Base-by-base conservation (phyloP, 2,888 invertebrate genomes). In the Aphodius sticticus region DNA sequence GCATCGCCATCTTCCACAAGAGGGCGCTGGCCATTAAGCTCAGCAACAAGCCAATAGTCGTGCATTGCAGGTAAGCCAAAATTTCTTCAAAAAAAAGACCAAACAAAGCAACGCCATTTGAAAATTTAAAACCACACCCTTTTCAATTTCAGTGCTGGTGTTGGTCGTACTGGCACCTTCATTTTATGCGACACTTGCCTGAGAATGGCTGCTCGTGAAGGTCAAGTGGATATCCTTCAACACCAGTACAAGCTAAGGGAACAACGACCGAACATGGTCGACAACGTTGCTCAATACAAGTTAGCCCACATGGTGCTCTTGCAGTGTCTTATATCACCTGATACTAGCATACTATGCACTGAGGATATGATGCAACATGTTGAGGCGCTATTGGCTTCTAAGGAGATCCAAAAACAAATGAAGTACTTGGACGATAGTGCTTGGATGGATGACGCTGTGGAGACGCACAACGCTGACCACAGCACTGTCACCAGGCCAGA, bases 131-230 rank as follows among this genome's bases (percentile, higher is more conserved):
- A 74, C 26, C 35, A 36, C 4, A 35, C n/a, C 16, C 16, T 4
- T 14, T 16, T 15, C 0, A 6, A 37, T 83, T 91, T 90, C 85
- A 92, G 92, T 86, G 92, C 92, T 79, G 93, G 93, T 4, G 92
- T 92, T 16, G 93, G 93, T 1, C 88, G 92, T 82, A 93, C 93
- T 6, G 93, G 93, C 7, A 92, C 92, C 0, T 89, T 93, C 36
- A 90, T 93, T 77, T 88, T 92, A 15, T 90, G 91, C 81, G 92
- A 93, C 83, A 90, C 91, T 78, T 89, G 91, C 81, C 84, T 92
- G 69, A 88, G 91, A 78, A 89, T 90, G 88, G 90, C 90, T 2
- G 88, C 88, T 0, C 85, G 86, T 12, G 89, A 90, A 82, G 87
- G 88, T 38, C 84, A 80, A 7, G 82, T 89, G 6, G 88, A 89